phyloP scores from a whole-genome alignment of 2,888 invertebrate genomes.

The Mesochorus sp. region DNA sequence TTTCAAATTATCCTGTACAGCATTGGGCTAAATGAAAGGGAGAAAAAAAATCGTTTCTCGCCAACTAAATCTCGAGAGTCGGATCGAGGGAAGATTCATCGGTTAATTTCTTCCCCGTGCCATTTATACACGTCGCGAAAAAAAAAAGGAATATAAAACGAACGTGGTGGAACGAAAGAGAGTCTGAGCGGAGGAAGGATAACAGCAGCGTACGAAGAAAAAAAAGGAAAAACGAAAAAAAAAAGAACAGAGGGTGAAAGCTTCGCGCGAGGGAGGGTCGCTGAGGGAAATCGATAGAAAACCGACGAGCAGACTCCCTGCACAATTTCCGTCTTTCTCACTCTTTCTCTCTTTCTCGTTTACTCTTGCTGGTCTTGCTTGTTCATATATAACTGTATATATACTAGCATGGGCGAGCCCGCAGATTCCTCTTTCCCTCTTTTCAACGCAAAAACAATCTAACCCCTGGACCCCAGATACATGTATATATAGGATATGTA shows the following conservation, averaged over 20 bases:
- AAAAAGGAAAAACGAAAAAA: slow-evolving; percentile 23
- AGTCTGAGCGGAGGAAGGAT: slow-evolving; percentile 31
- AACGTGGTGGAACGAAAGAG: slow-evolving; percentile 44
- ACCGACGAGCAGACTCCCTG: slow-evolving; percentile 55
- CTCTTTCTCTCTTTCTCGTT: slow-evolving; percentile 21
- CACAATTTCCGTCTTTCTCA: slow-evolving; percentile 47
- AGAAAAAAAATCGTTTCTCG: slow-evolving; percentile 14
- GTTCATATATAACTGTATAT: not conserved
- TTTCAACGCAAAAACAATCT: slow-evolving; percentile 57
- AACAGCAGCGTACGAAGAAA: not conserved
- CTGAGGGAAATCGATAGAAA: slow-evolving; percentile 63
- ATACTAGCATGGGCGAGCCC: not conserved
- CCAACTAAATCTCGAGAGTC: slow-evolving; percentile 17
- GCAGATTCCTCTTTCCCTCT: slow-evolving; percentile 39
- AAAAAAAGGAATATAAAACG: slow-evolving; percentile 47
- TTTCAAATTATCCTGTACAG: not conserved
- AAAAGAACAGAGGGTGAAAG: slow-evolving; percentile 34
- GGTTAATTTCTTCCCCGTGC: slow-evolving; percentile 51
- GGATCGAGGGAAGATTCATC: slow-evolving; percentile 45
- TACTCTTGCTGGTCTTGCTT: not conserved
- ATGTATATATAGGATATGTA: not conserved
- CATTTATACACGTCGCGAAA: slow-evolving; percentile 49
- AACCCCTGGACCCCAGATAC: not conserved
- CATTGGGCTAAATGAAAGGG: not conserved
- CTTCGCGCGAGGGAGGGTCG: slow-evolving; percentile 41